Evolutionary conservation across 2,888 invertebrate species (phyloP).

Genomic region (Boloria euphrosyne): DNA sequence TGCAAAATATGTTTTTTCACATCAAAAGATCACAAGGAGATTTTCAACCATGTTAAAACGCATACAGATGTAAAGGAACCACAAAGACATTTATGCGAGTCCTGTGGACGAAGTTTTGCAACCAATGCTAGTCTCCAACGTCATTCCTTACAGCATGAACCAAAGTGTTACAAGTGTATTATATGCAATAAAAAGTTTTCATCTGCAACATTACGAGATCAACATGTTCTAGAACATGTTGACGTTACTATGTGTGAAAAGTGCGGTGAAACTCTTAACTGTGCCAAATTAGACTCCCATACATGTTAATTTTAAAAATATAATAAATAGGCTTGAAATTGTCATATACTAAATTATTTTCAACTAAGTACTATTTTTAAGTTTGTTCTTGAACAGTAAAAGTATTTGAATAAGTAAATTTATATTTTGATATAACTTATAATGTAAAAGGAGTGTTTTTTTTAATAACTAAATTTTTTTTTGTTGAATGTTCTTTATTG

Average conservation of each 20-base stretch:
- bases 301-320: slow-evolving; percentile 43
- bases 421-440: too few relatives aligned
- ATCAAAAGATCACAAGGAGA: slow-evolving; percentile 79
- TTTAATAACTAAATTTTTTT: too few relatives aligned
- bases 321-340: too few relatives aligned
- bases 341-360: too few relatives aligned
- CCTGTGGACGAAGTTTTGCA: slow-evolving; percentile 70
- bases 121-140: slow-evolving; percentile 58
- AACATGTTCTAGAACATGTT: slow-evolving; percentile 56
- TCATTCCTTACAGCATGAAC: slow-evolving; percentile 57
- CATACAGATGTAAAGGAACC: slow-evolving; percentile 64
- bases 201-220: slow-evolving; percentile 50
- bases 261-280: slow-evolving; percentile 63
- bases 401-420: too few relatives aligned
- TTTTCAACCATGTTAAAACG: slow-evolving; percentile 82
- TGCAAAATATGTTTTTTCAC: slow-evolving; percentile 84
- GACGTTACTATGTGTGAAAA: slow-evolving; percentile 68
- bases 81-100: slow-evolving; percentile 67
- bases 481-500: too few relatives aligned
- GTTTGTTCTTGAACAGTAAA: too few relatives aligned
- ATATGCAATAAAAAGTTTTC: slow-evolving; percentile 56
- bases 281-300: slow-evolving; percentile 54
- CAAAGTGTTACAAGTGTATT: slow-evolving; percentile 49
- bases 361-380: too few relatives aligned
- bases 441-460: too few relatives aligned